phyloP scores from a whole-genome alignment of 2,888 invertebrate species.

The Schizotus pectinicornis region DNA sequence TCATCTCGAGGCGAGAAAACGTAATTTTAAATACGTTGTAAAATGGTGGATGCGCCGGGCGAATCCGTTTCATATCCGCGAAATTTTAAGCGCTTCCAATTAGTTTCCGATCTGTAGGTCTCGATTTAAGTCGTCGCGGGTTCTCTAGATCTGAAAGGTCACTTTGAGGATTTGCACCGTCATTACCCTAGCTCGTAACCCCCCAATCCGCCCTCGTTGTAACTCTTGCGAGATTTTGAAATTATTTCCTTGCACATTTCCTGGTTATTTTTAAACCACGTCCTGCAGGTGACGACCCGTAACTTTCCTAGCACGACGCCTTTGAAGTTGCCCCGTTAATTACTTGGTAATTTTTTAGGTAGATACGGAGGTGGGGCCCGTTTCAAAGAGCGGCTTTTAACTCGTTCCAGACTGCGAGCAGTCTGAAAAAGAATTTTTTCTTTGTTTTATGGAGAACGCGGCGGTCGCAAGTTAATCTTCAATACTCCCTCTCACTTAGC shows the following conservation, averaged over 20 bases:
- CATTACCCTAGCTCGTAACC: too few species aligned
- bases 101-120: too few species aligned
- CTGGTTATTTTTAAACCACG: background rate
- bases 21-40: too few species aligned
- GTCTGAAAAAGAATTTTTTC: background rate
- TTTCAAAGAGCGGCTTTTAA: constrained; percentile 8
- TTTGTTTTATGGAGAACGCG: background rate
- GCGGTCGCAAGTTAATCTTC: background rate
- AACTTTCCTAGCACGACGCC: constrained; percentile 7
- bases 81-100: too few species aligned
- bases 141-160: too few species aligned
- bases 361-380: background rate
- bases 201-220: too few species aligned
- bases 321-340: constrained; percentile 12
- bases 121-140: too few species aligned
- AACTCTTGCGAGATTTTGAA: background rate
- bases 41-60: too few species aligned
- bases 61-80: too few species aligned
- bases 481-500: background rate
- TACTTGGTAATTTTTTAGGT: constrained; percentile 13
- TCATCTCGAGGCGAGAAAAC: too few species aligned
- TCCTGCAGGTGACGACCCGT: constrained; percentile 8
- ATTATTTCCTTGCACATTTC: background rate
- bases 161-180: too few species aligned
- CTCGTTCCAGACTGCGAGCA: background rate